Evolutionary conservation across 2,797 vertebrate genomes (phyloP), one percentile per base, ranked within the genome.

Genomic region (Australoheros facetus): DNA sequence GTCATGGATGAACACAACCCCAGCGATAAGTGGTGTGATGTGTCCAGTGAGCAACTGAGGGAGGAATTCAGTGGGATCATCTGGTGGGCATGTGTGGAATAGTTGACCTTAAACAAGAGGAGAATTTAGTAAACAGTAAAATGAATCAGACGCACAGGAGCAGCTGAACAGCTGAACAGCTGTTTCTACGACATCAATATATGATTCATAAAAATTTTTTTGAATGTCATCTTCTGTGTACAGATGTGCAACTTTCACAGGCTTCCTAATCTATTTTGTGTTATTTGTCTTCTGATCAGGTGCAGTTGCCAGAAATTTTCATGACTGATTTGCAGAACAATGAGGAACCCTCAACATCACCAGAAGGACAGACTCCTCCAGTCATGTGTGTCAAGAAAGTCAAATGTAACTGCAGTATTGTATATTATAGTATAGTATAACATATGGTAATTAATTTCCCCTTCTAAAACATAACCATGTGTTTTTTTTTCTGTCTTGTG

Each of bases 11-110:
- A 69, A 66, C 23, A 48, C 17, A 16, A 19, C 23, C 23, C 39
- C 0, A 37, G 21, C 26, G 60, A 45, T 4, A 34, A 0, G 17
- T 7, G 17, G 42, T 17, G 19, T 54, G 19, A 54, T 4, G 19
- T 54, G 19, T 54, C 51, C 7, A n/a, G 51, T n/a, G 19, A n/a
- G 39, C n/a, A 55, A 17, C 16, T 2, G 34, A 30, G 17, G 4
- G 26, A 51, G 5, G 48, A 21, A 16, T 0, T 48, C n/a, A 60
- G 21, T 54, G 16, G 7, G 4, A 80, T 45, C 85, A 69, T 71
- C 84, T 82, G 32, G 77, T 81, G 89, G 66, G 56, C 77, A 88
- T 80, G 86, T 85, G 77, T 16, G n/a, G 66, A 70, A 80, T 2
- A 71, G 19, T 81, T 39, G 2, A 21, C 30, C 45, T 51, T n/a